Evolutionary conservation across 2,888 invertebrate genomes (phyloP), one percentile per base, ranked within the genome.

Genomic region (Agonum fuliginosum): DNA sequence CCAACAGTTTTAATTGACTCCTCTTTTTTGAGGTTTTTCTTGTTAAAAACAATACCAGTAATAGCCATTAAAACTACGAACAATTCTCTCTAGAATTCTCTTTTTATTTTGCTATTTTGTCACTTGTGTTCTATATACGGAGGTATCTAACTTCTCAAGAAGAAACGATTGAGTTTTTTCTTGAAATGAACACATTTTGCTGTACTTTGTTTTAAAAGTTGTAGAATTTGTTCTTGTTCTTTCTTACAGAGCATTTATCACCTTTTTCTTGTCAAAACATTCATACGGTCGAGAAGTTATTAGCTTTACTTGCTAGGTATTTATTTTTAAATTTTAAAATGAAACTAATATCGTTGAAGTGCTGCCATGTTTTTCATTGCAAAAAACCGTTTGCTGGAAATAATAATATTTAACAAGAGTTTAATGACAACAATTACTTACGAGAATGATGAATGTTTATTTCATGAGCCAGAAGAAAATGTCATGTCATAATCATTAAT

Each of bases 161-260:
- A 54, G 54, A 54, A 54, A 54, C 54, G 54, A 54, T 54, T 24
- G 54, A 54, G 54, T 24, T 54, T 54, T 48, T 54, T 27, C 54
- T 54, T 2, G 27, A 54, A 27, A 54, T 54, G 54, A 54, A 54
- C 54, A 54, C 54, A 54, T 54, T 54, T 54, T 27, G 22, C 54
- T 54, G 54, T 27, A 54, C 54, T 54, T 54, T 54, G 27, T 54
- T 54, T 54, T 54, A 54, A 54, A 54, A 54, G 54, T 54, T 54
- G 24, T 54, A 54, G 27, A 27, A 54, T 54, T 54, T 54, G 54
- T 54, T 54, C 54, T 24, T 37, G 19, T 48, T 12, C 24, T 54
- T 12, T 54, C 54, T 27, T 14, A n/a, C 10, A 12, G 14, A 54
- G 22, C 10, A 27, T 54, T 54, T 27, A 54, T 27, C 27, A 54